Conservation (phyloP, 2,888 invertebrate genomes). For the Trachelus stipa region DNA sequence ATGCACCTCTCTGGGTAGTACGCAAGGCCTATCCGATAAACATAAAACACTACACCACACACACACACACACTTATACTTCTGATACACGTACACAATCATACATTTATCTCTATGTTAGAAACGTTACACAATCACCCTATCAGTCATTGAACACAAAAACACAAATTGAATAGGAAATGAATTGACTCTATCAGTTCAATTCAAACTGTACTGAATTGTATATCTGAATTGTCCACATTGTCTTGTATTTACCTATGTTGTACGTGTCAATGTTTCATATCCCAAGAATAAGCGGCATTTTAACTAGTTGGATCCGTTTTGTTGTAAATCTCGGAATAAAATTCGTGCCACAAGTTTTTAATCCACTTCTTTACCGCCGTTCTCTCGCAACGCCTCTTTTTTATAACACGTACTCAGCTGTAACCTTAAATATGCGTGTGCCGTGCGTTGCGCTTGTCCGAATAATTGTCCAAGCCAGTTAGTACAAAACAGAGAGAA, state of each 20-base stretch:
- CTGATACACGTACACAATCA: not conserved
- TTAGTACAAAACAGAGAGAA: constrained; percentile 41
- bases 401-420: not conserved
- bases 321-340: constrained; percentile 66
- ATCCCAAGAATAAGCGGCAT: constrained; percentile 63
- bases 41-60: not conserved
- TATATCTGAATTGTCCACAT: constrained; percentile 60
- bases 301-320: constrained; percentile 60
- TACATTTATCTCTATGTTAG: not conserved
- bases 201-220: constrained; percentile 46
- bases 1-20: constrained; percentile 61
- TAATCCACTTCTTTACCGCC: constrained; percentile 31
- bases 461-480: constrained; percentile 6
- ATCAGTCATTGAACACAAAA: constrained; percentile 7
- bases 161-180: constrained; percentile 24
- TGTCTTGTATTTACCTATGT: constrained; percentile 66
- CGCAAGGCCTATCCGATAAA: constrained; percentile 59
- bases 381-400: constrained; percentile 6
- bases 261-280: constrained; percentile 67
- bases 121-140: not conserved
- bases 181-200: constrained; percentile 45
- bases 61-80: not conserved
- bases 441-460: not conserved
- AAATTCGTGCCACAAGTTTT: constrained; percentile 64
- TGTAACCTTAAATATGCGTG: not conserved